A percentile compares a stretch with the other conserved stretches of the same genome.
phyloP scores from a whole-genome alignment of 2,888 invertebrate species.

The Nomada fabriciana region DNA sequence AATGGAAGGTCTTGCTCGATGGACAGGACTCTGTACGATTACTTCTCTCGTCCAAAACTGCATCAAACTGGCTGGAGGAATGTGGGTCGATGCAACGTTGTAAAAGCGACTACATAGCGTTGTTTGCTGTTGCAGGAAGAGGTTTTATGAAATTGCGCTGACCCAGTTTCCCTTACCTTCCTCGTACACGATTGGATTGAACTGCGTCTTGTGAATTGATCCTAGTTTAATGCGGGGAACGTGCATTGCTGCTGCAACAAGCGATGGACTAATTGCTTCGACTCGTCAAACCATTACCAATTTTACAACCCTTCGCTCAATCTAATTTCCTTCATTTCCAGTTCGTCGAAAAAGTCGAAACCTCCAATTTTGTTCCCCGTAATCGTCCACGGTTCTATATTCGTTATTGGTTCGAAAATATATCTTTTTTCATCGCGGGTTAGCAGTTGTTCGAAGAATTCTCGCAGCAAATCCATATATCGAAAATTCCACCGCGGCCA shows the following conservation, averaged over 20 bases:
- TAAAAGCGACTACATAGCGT: conserved; percentile 50
- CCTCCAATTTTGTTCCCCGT: not conserved
- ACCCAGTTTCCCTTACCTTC: conserved; percentile 45
- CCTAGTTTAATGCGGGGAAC: conserved; percentile 34
- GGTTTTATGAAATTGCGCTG: conserved; percentile 60
- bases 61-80: conserved; percentile 34
- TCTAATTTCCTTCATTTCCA: too few relatives aligned
- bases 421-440: too few relatives aligned
- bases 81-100: conserved; percentile 55
- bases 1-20: not conserved
- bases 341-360: too few relatives aligned
- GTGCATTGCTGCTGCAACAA: not conserved
- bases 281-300: not conserved
- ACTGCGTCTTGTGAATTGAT: conserved; percentile 44
- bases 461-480: too few relatives aligned
- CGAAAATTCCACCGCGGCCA: not conserved
- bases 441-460: too few relatives aligned
- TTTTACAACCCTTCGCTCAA: not conserved
- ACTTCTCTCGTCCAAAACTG: conserved; percentile 9
- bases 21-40: conserved; percentile 14
- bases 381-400: not conserved
- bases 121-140: conserved; percentile 57
- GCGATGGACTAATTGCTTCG: not conserved
- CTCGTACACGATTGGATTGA: conserved; percentile 50
- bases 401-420: too few relatives aligned